Base-by-base conservation (phyloP, 2,888 invertebrate genomes). In the Lobophora halterata region DNA sequence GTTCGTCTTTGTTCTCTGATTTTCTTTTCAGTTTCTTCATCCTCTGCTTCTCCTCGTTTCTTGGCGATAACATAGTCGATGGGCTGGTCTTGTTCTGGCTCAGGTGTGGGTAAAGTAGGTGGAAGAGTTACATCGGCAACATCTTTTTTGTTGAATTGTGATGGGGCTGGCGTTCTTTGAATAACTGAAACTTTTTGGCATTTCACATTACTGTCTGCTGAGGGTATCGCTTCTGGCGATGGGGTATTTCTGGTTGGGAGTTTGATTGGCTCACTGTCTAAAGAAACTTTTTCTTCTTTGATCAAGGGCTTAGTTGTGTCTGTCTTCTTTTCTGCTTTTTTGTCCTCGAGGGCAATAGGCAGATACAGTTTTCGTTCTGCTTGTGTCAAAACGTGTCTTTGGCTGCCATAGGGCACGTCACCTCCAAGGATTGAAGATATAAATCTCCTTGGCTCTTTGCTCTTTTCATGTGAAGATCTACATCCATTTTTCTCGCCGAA, bases 51-150 rank as follows among this genome's bases (percentile, higher is more conserved):
- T 3, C 92, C 92, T 44, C 91, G 90, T 61, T 94, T 91, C 72
- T 95, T 95, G 11, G 95, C 95, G 52, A 96, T 94, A 64, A 92
- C 95, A 71, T 96, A 96, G 69, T 96, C 95, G 45, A 96, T 96
- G 0, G 96, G 96, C 59, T 95, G 95, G 45, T 96, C 95, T 78
- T 95, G 93, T 70, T 92, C 93, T 0, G 93, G 93, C 58, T 92
- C 92, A 42, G 85, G 49, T 23, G 85, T 54, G 3, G 89, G 85
- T 44, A 89, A 58, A 19, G 89, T 80, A 25, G 85, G 58, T 26
- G 90, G 90, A 52, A 90, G 71, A 35, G 79, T 81, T 7, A 89
- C 82, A 35, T 90, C 89, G 19, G 76, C 54, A 19, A 78, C 49
- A 51, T 88, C 88, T 62, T 87, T 88, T 63, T 86, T 86, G 29